Conservation (phyloP, 2,797 vertebrate species). For the Columba guinea region DNA sequence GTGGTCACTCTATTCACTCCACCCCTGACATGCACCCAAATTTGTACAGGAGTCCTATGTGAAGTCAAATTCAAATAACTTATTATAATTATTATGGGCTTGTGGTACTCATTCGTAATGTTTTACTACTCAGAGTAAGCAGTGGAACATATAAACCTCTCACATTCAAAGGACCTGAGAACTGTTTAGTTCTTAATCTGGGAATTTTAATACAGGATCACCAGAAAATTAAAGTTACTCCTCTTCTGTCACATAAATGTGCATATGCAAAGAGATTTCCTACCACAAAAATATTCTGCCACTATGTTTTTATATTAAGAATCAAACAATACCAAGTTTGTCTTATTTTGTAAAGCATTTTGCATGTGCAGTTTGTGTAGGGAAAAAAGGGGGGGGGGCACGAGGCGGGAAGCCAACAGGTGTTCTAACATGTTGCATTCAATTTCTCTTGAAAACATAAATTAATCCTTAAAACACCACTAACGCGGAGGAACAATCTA, state of each 20-base stretch:
- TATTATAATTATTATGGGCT: background rate
- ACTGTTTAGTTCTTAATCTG: background rate
- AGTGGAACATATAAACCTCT: background rate
- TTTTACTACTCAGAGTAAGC: background rate
- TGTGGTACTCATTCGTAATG: background rate
- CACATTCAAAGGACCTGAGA: background rate
- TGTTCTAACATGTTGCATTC: background rate
- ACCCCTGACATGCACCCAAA: background rate
- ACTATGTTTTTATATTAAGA: background rate
- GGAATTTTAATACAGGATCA: background rate
- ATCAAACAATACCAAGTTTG: background rate
- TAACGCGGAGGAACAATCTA: background rate
- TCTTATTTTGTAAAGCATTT: background rate
- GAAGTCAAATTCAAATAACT: background rate
- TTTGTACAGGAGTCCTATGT: background rate
- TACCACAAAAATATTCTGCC: background rate
- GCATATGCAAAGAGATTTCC: background rate
- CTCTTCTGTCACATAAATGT: background rate
- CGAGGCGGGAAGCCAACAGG: background rate
- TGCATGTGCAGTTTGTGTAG: background rate
- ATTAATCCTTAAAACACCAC: background rate
- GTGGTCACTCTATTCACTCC: background rate
- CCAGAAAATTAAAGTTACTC: background rate
- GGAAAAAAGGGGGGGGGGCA: accelerated
- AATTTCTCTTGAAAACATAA: background rate